Evolutionary conservation across 1,140 invertebrate species (phyloP).

Genomic region (Rhopalosiphum padi): DNA sequence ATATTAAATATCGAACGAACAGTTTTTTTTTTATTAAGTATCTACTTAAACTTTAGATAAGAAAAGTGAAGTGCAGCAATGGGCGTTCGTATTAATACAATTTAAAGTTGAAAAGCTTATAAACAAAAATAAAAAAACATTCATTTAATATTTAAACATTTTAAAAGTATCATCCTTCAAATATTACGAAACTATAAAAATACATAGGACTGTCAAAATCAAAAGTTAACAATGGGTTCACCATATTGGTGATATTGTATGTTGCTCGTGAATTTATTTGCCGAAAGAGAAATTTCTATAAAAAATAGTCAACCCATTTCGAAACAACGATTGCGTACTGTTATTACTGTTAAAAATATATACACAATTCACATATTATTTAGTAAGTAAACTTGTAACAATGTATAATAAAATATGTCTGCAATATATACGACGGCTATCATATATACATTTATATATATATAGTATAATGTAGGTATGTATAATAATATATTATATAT

Average conservation of each 20-base stretch:
- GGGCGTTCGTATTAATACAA: not conserved
- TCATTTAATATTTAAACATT: not conserved
- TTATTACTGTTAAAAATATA: not conserved
- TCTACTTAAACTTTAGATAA: not conserved
- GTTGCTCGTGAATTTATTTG: not conserved
- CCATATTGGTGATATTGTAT: not conserved
- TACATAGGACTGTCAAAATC: not conserved
- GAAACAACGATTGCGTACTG: not conserved
- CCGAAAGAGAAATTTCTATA: not conserved
- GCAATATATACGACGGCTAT: not conserved
- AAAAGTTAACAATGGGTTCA: not conserved
- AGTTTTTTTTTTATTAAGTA: not conserved
- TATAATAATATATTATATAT: not conserved
- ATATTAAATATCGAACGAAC: not conserved
- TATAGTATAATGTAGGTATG: not conserved
- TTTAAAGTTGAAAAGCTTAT: not conserved
- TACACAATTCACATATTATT: not conserved
- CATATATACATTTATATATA: no score
- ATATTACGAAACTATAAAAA: not conserved
- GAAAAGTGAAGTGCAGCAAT: not conserved
- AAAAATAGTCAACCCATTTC: not conserved
- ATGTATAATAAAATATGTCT: not conserved
- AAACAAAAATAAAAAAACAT: not conserved
- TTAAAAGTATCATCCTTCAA: not conserved
- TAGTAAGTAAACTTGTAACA: not conserved